Conservation (phyloP, 2,888 invertebrate genomes). For the Herminia tarsipennalis region DNA sequence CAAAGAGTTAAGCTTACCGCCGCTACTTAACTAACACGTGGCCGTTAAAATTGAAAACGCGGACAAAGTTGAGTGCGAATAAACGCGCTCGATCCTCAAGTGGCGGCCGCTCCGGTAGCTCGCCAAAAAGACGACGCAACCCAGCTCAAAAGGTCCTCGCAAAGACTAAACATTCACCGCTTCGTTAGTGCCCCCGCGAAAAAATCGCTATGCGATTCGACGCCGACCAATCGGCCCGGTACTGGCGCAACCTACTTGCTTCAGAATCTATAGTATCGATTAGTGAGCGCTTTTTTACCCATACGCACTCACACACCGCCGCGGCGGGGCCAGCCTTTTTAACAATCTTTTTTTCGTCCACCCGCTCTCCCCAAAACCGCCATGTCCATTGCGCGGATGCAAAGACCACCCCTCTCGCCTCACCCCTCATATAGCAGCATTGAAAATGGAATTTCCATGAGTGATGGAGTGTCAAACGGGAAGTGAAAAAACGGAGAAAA, state of each 20-base stretch:
- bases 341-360: constrained; percentile 85
- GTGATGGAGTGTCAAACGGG: constrained; percentile 86
- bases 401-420: constrained; percentile 79
- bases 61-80: constrained; percentile 75
- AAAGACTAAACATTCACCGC: constrained; percentile 77
- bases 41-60: constrained; percentile 49
- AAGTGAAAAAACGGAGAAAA: constrained; percentile 84
- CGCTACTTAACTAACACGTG: constrained; percentile 50
- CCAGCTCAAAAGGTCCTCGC: constrained; percentile 68
- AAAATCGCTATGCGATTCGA: constrained; percentile 63
- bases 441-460: constrained; percentile 86
- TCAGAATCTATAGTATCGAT: constrained; percentile 86
- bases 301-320: constrained; percentile 82
- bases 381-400: constrained; percentile 84
- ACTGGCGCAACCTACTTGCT: constrained; percentile 81
- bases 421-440: constrained; percentile 80
- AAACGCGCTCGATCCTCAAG: constrained; percentile 74
- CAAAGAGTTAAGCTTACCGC: constrained; percentile 24
- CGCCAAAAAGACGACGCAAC: constrained; percentile 62
- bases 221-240: constrained; percentile 69
- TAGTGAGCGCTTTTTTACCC: constrained; percentile 83
- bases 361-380: constrained; percentile 78
- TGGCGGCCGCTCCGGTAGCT: constrained; percentile 56
- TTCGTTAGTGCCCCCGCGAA: constrained; percentile 75
- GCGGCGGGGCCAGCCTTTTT: constrained; percentile 82